These are phyloP conservation scores for Trichonephila clavata DNA, from an alignment of 1,140 invertebrate genomes.

Conservation along the genomic window DNA sequence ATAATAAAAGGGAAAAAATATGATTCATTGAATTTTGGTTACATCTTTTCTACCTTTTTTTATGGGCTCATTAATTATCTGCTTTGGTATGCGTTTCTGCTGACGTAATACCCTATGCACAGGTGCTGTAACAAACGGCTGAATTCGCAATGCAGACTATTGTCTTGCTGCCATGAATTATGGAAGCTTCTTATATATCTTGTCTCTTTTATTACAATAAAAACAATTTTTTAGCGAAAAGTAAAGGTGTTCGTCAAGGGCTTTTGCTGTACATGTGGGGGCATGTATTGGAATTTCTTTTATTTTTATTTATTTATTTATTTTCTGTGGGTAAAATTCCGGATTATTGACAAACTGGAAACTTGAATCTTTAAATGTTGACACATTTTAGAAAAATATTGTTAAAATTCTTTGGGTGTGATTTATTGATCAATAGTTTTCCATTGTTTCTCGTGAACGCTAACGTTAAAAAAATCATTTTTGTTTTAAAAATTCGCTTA, in stretches of 20 bases:
- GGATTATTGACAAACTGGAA: neutral
- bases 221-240: neutral
- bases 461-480: no score
- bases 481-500: no score
- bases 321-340: neutral
- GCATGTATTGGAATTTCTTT: neutral
- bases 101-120: neutral
- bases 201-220: neutral
- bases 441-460: no score
- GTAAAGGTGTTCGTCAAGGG: neutral
- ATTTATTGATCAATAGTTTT: no score
- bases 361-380: no score
- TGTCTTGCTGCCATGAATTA: conserved; percentile 23
- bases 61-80: neutral
- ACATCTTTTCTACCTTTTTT: neutral
- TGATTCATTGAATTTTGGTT: neutral
- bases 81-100: neutral
- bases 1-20: no score
- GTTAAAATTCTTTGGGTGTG: no score
- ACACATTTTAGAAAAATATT: no score
- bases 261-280: neutral
- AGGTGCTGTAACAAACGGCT: neutral
- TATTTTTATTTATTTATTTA: no score
- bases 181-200: neutral
- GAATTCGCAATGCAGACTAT: conserved; percentile 6